Conservation (phyloP, 2,113 vertebrate species). For the Pao palembangensis region DNA sequence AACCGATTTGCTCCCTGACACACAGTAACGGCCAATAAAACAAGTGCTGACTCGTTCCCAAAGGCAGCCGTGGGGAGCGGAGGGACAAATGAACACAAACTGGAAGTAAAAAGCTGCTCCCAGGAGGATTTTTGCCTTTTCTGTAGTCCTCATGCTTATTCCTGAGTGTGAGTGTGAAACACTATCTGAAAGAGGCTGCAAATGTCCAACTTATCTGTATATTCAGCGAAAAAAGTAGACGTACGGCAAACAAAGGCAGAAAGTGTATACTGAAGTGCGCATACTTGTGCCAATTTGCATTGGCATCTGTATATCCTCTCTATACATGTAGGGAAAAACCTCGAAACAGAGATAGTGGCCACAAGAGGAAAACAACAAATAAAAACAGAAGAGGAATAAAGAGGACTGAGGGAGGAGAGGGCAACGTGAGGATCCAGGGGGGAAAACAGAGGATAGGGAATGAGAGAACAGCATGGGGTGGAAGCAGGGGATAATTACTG, state of each 20-base stretch:
- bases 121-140: constrained; percentile 64
- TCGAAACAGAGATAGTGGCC: background rate
- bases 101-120: constrained; percentile 73
- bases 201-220: constrained; percentile 57
- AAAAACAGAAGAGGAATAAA: constrained; percentile 5
- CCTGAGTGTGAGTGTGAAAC: constrained; percentile 68
- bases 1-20: constrained; percentile 74
- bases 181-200: constrained; percentile 54
- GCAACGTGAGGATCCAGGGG: constrained; percentile 34
- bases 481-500: constrained; percentile 75
- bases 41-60: constrained; percentile 75
- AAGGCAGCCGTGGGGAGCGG: constrained; percentile 72
- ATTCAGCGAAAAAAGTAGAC: constrained; percentile 11
- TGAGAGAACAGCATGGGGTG: constrained; percentile 56
- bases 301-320: background rate
- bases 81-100: constrained; percentile 78
- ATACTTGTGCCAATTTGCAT: too few species aligned
- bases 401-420: constrained; percentile 26
- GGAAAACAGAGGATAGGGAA: constrained; percentile 39
- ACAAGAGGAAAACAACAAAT: constrained; percentile 12
- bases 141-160: constrained; percentile 64
- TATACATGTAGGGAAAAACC: background rate
- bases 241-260: constrained; percentile 2
- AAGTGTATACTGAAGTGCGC: constrained; percentile 19
- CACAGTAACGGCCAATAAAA: constrained; percentile 77